Evolutionary conservation across 2,888 invertebrate species (phyloP).

Genomic region (Melieria crassipennis): DNA sequence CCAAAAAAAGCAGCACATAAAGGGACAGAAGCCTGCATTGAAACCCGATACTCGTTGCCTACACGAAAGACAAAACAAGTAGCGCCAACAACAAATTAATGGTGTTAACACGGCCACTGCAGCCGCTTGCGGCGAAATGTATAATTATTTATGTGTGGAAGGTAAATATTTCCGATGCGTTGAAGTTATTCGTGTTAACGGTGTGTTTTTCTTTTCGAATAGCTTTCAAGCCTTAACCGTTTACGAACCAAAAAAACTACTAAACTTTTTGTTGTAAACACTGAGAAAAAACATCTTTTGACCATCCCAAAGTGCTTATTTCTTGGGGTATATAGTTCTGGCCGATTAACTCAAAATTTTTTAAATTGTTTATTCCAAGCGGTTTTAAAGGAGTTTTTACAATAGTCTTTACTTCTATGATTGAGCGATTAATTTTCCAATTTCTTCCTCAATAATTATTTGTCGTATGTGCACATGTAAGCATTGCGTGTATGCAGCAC

Average conservation of each 20-base stretch:
- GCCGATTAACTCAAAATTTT: background rate
- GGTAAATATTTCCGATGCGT: no score
- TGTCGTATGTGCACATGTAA: no score
- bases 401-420: no score
- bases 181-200: no score
- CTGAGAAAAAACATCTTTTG: background rate
- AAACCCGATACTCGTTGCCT: conserved; percentile 24
- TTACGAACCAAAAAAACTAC: no score
- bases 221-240: no score
- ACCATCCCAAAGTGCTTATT: background rate
- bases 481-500: no score
- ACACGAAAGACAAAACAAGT: background rate
- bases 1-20: background rate
- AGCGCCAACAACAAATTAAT: conserved; percentile 32
- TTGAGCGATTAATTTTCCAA: no score
- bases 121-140: background rate
- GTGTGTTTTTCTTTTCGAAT: no score
- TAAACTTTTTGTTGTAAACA: background rate
- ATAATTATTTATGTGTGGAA: no score
- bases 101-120: conserved; percentile 40
- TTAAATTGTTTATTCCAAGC: background rate
- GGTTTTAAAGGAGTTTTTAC: no score
- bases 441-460: no score
- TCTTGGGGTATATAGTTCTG: background rate
- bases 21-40: background rate